Percentiles rank a stretch among this genome's conserved stretches.
phyloP scores from a whole-genome alignment of 2,113 vertebrate species.

The Hippocampus barbouri region DNA sequence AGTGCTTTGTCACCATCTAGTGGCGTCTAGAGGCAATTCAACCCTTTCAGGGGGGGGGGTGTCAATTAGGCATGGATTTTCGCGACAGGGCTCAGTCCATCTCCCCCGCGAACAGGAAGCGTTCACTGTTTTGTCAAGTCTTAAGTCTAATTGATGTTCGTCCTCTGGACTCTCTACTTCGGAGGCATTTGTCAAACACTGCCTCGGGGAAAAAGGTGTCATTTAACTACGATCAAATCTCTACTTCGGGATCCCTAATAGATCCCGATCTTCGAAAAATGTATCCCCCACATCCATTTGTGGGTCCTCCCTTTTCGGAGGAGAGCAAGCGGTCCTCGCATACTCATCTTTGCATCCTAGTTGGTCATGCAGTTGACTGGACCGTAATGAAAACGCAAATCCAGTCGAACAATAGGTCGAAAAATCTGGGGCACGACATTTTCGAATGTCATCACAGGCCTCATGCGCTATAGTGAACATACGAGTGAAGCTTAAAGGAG shows the following conservation, averaged over 20 bases:
- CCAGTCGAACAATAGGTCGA: not conserved
- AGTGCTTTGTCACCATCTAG: not conserved
- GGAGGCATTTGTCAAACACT: constrained; percentile 54
- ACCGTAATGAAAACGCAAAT: constrained; percentile 14
- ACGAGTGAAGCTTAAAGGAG: constrained; percentile 35
- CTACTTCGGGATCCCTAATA: constrained; percentile 29
- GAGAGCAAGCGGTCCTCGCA: constrained; percentile 42
- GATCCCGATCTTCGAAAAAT: constrained; percentile 28
- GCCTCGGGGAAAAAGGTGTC: constrained; percentile 47
- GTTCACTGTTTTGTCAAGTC: not conserved
- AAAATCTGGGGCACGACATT: not conserved
- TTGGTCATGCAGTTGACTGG: constrained; percentile 20
- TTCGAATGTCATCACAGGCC: constrained; percentile 11
- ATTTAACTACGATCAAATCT: constrained; percentile 48
- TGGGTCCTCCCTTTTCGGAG: constrained; percentile 35
- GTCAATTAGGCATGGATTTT: not conserved
- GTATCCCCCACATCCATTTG: constrained; percentile 34
- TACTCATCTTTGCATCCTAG: constrained; percentile 26
- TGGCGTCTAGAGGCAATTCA: not conserved
- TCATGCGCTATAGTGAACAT: not conserved
- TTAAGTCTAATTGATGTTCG: constrained; percentile 22
- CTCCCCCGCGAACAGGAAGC: not conserved
- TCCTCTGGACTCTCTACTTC: constrained; percentile 51
- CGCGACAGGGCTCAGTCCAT: not conserved
- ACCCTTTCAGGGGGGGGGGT: not conserved